These are phyloP conservation scores for Dione vanillae DNA, from an alignment of 2,888 invertebrate species.

Conservation along the genomic window DNA sequence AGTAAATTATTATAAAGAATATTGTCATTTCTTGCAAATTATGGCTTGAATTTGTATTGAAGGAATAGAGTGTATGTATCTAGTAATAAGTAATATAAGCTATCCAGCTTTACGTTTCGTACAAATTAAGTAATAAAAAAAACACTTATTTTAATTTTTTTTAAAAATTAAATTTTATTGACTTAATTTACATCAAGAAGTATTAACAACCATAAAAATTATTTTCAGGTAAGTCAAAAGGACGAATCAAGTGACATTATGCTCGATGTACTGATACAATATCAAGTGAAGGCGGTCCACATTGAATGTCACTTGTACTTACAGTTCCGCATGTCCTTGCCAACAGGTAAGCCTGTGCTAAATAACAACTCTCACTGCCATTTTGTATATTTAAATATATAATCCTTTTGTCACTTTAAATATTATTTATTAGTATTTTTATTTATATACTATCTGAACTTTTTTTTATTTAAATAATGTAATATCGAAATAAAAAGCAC, in stretches of 20 bases:
- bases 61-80: too few relatives aligned
- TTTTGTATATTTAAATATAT: neutral
- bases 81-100: too few relatives aligned
- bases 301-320: conserved; percentile 65
- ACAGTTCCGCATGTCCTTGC: conserved; percentile 68
- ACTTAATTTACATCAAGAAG: neutral
- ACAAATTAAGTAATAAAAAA: too few relatives aligned
- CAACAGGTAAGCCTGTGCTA: conserved; percentile 25
- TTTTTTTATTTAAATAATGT: too few relatives aligned
- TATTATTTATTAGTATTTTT: neutral
- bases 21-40: too few relatives aligned
- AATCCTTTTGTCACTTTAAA: neutral
- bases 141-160: too few relatives aligned
- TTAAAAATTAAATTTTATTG: neutral
- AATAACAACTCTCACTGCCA: conserved; percentile 18
- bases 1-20: too few relatives aligned
- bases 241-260: conserved; percentile 35
- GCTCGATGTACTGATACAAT: conserved; percentile 8
- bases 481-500: too few relatives aligned
- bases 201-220: conserved; percentile 30
- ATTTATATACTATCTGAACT: neutral
- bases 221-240: conserved; percentile 54
- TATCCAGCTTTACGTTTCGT: too few relatives aligned
- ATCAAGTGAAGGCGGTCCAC: conserved; percentile 60
- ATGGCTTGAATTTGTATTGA: too few relatives aligned